Evolutionary conservation across 1,140 invertebrate species (phyloP), one percentile per base, ranked within the genome.

Genomic region (Gonatopus flavifemur): DNA sequence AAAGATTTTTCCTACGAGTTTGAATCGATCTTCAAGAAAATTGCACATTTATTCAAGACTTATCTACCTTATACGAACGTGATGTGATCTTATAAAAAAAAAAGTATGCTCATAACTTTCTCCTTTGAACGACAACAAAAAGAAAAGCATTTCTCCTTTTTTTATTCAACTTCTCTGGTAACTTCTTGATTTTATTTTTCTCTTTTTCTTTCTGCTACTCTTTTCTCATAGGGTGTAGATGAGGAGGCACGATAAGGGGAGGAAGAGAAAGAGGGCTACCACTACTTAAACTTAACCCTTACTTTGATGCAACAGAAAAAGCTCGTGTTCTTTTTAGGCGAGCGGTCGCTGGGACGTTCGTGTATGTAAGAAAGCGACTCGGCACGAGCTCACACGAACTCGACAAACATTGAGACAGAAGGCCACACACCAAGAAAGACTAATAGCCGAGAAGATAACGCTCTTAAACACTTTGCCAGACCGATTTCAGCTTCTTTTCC

Each of bases 381-480:
- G n/a, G n/a, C n/a, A n/a, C n/a, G n/a, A n/a, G n/a, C n/a, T n/a
- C n/a, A n/a, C n/a, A n/a, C n/a, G 52, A 30, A 40, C 57, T 49
- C 52, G 57, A 66, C 62, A 62, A 69, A 64, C 64, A 60, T 53
- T 69, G 66, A 72, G 62, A 70, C 59, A 67, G 63, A 68, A 64
- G 72, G 66, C 72, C 72, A 75, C 74, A 76, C 74, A 75, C 71
- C 67, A 73, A 72, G 74, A 70, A 72, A 75, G 70, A 74, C 71
- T 75, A 75, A 74, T 75, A 76, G 74, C 70, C 65, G 64, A 68
- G 63, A 63, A 75, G 72, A 75, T 76, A 76, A 76, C 72, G 67
- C 70, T 73, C 69, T 76, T 76, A 75, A 76, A 76, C 71, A 75
- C 74, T 74, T 75, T 74, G 71, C 66, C 69, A 66, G 69, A 67